Evolutionary conservation across 2,113 vertebrate species (phyloP).

Genomic region (Diphyllodes magnificus): DNA sequence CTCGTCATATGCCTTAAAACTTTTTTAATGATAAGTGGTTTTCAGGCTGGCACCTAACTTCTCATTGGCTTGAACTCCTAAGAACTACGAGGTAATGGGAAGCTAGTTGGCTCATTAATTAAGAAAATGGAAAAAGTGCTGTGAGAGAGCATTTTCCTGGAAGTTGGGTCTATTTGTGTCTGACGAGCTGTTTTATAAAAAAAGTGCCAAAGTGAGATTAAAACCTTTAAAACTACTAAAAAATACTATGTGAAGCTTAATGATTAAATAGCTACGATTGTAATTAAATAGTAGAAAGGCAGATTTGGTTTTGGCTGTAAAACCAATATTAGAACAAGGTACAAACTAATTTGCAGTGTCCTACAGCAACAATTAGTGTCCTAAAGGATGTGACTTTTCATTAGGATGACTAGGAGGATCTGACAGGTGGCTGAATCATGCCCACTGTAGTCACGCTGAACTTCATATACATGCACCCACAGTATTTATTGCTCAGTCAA

Average conservation of each 20-base stretch:
- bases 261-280: background rate
- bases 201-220: background rate
- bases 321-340: slow-evolving; percentile 4
- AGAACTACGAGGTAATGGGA: background rate
- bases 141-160: background rate
- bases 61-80: background rate
- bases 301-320: slow-evolving; percentile 10
- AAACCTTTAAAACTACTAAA: background rate
- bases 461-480: background rate
- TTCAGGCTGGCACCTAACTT: background rate
- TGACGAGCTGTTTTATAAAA: background rate
- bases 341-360: background rate
- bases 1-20: background rate
- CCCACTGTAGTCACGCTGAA: background rate
- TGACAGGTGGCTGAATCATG: slow-evolving; percentile 52
- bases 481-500: slow-evolving; percentile 23
- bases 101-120: background rate
- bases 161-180: background rate
- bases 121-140: background rate
- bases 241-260: background rate
- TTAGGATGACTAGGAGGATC: slow-evolving; percentile 31
- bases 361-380: slow-evolving; percentile 6
- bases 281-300: background rate
- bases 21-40: background rate
- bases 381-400: slow-evolving; percentile 47